These are phyloP conservation scores for Tupiocoris notatus DNA, from an alignment of 2,888 invertebrate species.

Conservation along the genomic window DNA sequence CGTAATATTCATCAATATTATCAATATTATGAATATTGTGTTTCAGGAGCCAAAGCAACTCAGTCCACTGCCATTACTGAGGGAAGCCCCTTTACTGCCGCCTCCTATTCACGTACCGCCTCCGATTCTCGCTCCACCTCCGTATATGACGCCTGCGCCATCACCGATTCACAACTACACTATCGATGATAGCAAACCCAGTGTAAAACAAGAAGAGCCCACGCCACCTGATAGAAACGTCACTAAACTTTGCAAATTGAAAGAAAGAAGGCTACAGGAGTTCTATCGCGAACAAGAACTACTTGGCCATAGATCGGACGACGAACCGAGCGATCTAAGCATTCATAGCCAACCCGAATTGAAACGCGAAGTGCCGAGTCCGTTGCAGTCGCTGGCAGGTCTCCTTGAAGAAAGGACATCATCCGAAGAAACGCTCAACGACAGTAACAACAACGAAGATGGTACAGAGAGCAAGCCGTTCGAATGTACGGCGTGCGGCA, in stretches of 20 bases:
- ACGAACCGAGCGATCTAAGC: slow-evolving; percentile 43
- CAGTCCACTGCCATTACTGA: slow-evolving; percentile 25
- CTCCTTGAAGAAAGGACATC: slow-evolving; percentile 36
- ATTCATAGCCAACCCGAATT: slow-evolving; percentile 33
- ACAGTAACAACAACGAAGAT: slow-evolving; percentile 52
- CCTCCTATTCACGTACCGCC: neutral
- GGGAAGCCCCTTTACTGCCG: slow-evolving; percentile 3
- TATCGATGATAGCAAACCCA: slow-evolving; percentile 25
- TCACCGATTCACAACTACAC: neutral
- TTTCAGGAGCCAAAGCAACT: slow-evolving; percentile 35
- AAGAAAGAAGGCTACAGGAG: slow-evolving; percentile 49
- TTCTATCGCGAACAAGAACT: slow-evolving; percentile 49
- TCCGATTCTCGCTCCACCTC: slow-evolving; percentile 3
- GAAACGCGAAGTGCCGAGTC: slow-evolving; percentile 37
- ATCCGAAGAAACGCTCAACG: slow-evolving; percentile 41
- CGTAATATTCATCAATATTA: no score
- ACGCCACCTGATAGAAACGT: neutral
- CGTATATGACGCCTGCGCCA: neutral
- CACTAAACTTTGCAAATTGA: slow-evolving; percentile 46
- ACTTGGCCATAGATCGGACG: slow-evolving; percentile 31
- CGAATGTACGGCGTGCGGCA: slow-evolving; percentile 48
- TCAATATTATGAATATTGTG: no score
- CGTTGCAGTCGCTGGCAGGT: slow-evolving; percentile 32
- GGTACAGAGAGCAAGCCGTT: slow-evolving; percentile 41
- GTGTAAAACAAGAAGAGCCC: slow-evolving; percentile 32